Conservation (phyloP, 2,797 vertebrate genomes). For the Rhodeus uyekii region DNA sequence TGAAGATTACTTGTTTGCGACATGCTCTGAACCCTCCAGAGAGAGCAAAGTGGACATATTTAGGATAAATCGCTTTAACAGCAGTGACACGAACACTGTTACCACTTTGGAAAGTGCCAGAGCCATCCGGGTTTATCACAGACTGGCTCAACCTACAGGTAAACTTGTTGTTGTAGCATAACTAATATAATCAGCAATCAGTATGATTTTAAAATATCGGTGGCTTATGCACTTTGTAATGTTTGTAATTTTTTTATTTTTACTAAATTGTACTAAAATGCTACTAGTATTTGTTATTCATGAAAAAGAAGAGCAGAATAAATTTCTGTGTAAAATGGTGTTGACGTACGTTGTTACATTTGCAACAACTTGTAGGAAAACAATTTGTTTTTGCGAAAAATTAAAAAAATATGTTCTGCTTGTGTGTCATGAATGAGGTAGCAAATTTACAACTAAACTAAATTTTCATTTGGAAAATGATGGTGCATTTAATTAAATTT, state of each 20-base stretch:
- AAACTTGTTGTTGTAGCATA: slow-evolving; percentile 29
- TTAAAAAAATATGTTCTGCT: too few relatives aligned
- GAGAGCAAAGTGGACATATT: slow-evolving; percentile 70
- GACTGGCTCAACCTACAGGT: slow-evolving; percentile 81
- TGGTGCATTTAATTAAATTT: too few relatives aligned
- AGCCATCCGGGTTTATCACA: slow-evolving; percentile 80
- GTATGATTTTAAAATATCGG: neutral
- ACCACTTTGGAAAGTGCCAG: slow-evolving; percentile 70
- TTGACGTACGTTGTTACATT: too few relatives aligned
- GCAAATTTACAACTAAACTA: too few relatives aligned
- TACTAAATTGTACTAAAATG: neutral
- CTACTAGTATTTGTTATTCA: neutral
- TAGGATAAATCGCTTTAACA: slow-evolving; percentile 82
- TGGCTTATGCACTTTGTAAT: too few relatives aligned
- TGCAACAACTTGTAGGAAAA: too few relatives aligned
- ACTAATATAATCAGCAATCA: neutral
- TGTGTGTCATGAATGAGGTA: too few relatives aligned
- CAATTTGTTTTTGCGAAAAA: too few relatives aligned
- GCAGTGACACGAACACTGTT: slow-evolving; percentile 70
- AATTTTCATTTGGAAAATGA: too few relatives aligned
- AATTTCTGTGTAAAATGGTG: neutral
- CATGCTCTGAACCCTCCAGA: slow-evolving; percentile 69
- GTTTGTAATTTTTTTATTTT: too few relatives aligned
- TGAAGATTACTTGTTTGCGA: slow-evolving; percentile 84
- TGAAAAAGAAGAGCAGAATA: neutral